A percentile compares a stretch with the other conserved stretches of the same genome.
These are phyloP conservation scores for Muscicapa striata DNA, from an alignment of 2,797 vertebrate species.

Conservation along the genomic window DNA sequence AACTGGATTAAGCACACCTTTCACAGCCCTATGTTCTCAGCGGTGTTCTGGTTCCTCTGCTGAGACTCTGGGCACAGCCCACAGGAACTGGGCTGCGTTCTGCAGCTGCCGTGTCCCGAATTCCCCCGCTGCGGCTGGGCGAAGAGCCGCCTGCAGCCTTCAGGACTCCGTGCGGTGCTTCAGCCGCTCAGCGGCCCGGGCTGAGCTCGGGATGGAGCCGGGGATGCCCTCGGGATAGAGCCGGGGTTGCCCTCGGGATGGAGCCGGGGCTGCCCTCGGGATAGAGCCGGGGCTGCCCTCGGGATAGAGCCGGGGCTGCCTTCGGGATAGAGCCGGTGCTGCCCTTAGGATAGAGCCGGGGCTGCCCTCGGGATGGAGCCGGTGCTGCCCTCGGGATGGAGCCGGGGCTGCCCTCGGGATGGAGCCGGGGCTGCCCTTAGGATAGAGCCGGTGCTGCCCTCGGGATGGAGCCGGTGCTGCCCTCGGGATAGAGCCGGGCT, in stretches of 20 bases:
- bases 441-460: too few relatives aligned
- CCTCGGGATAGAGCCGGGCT: too few relatives aligned
- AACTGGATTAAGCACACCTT: not conserved
- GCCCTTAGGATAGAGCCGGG: too few relatives aligned
- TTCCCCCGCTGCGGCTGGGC: not conserved
- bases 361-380: too few relatives aligned
- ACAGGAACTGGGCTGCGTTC: rapidly evolving
- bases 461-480: too few relatives aligned
- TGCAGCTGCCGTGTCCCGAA: not conserved
- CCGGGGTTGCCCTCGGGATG: too few relatives aligned
- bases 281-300: too few relatives aligned
- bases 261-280: too few relatives aligned
- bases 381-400: too few relatives aligned
- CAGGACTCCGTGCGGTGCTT: rapidly evolving
- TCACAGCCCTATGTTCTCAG: rapidly evolving
- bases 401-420: too few relatives aligned
- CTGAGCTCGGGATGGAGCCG: rapidly evolving
- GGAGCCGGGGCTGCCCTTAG: too few relatives aligned
- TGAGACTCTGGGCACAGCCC: not conserved
- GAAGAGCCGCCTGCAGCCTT: rapidly evolving
- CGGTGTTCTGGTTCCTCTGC: not conserved
- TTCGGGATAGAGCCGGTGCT: rapidly evolving
- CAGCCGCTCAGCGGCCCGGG: rapidly evolving
- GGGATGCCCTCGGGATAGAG: too few relatives aligned
- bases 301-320: rapidly evolving